A percentile compares a stretch with the other conserved stretches of the same genome.
These are phyloP conservation scores for Campylorhamphus procurvoides DNA, from an alignment of 2,113 vertebrate species.

Conservation along the genomic window DNA sequence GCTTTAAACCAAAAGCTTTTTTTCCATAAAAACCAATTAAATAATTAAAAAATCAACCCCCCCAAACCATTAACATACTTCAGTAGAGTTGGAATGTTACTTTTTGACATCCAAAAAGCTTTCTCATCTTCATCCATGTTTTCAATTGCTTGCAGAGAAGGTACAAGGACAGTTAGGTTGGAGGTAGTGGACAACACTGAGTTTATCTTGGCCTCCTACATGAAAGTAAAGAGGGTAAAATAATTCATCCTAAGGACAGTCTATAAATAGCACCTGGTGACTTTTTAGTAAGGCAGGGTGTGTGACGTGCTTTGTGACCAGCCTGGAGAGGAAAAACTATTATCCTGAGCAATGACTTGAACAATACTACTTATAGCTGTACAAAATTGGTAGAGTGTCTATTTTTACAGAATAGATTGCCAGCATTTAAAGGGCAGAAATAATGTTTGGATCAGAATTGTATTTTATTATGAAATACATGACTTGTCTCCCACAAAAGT, in stretches of 20 bases:
- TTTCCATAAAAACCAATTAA: neutral
- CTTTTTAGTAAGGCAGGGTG: neutral
- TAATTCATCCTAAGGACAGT: neutral
- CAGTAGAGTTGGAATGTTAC: slow-evolving; percentile 82
- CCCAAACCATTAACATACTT: slow-evolving; percentile 72
- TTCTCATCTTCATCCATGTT: slow-evolving; percentile 82
- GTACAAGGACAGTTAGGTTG: slow-evolving; percentile 88
- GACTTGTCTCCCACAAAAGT: neutral
- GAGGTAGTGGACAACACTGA: slow-evolving; percentile 61
- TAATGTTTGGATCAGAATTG: neutral
- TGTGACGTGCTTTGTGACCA: neutral
- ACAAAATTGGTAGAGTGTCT: neutral
- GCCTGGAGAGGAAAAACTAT: neutral
- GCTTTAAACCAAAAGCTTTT: neutral
- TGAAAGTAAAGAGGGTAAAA: neutral
- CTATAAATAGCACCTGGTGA: slow-evolving; percentile 7
- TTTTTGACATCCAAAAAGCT: slow-evolving; percentile 82
- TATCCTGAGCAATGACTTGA: slow-evolving; percentile 13
- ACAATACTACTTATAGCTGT: neutral
- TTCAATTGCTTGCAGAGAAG: slow-evolving; percentile 79
- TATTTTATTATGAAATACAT: neutral
- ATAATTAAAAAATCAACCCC: neutral
- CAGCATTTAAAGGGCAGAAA: neutral
- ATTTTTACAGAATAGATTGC: neutral
- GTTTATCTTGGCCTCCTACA: slow-evolving; percentile 79